These are phyloP conservation scores for Nesogale talazaci DNA, from an alignment of 2,113 vertebrate genomes.

Conservation along the genomic window DNA sequence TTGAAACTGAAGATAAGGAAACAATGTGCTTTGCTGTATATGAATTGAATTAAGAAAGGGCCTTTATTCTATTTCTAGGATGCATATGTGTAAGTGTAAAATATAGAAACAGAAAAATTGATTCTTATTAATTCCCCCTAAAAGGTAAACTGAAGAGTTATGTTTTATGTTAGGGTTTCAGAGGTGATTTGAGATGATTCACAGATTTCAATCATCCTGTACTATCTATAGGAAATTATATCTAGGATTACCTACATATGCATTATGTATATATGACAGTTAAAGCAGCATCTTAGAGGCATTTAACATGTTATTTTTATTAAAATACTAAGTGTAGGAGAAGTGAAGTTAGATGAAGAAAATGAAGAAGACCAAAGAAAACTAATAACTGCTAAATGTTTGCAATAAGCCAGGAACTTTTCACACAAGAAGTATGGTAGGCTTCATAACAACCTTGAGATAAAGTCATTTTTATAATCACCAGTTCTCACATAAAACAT, in stretches of 20 bases:
- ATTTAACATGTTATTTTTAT: slow-evolving; percentile 38
- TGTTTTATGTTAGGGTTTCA: slow-evolving; percentile 55
- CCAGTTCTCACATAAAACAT: neutral
- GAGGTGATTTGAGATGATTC: slow-evolving; percentile 61
- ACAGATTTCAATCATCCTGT: slow-evolving; percentile 61
- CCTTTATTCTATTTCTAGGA: slow-evolving; percentile 38
- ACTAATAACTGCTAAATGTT: neutral
- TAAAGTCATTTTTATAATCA: neutral
- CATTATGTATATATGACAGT: slow-evolving; percentile 63
- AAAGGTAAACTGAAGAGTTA: slow-evolving; percentile 34
- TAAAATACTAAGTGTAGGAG: neutral
- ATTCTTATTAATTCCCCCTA: slow-evolving; percentile 68
- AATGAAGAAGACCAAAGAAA: neutral
- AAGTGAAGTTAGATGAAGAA: neutral
- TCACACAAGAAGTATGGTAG: neutral
- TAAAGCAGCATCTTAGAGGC: slow-evolving; percentile 48
- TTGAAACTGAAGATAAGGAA: slow-evolving; percentile 54
- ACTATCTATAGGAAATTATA: slow-evolving; percentile 57
- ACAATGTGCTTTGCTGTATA: neutral
- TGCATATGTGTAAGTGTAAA: slow-evolving; percentile 31
- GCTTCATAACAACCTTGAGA: neutral
- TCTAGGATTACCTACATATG: slow-evolving; percentile 47
- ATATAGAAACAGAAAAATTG: slow-evolving; percentile 58
- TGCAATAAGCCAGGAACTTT: neutral
- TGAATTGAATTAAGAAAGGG: slow-evolving; percentile 21